Base-by-base conservation (phyloP, 1,140 invertebrate species). In the Hyphantria cunea region DNA sequence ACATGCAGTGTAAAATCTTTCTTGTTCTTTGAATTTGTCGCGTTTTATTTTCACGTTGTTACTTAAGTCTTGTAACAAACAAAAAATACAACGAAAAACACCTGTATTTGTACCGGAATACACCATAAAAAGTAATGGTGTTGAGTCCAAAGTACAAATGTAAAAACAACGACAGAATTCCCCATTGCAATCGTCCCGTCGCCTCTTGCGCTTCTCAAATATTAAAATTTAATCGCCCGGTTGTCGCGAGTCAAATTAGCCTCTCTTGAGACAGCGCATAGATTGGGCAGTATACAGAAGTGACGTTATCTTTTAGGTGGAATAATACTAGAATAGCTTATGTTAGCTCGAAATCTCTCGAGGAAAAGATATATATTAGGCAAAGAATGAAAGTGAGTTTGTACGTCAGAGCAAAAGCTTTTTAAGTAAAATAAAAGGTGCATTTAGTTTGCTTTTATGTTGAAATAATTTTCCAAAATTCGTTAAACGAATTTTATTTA, bases 201-300 rank as follows among this genome's bases (percentile, higher is more conserved):
- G 56, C 64, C 65, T 78, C 79, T 76, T 67, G 71, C 70, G 71
- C 80, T 80, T 74, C 86, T 89, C 85, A 89, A 89, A 89, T 89
- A 89, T 89, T 89, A 89, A 89, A 89, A 89, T 89, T 89, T 89
- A 89, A 89, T 89, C 86, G 86, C 68, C 72, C 69, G 76, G 80
- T 86, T 89, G 86, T 89, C 86, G 86, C 86, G 76, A 84, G 81
- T 82, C 86, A 76, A 90, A 90, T 90, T 88, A 90, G 84, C 68
- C 78, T 74, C 85, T 88, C 86, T 70, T 82, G 83, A 87, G 86
- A 81, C 75, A 86, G 70, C 47, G 0, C 72, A 79, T 25, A 85
- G 84, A 86, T n/a, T 72, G 74, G 25, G 17, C n/a, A 14, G 14
- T 2, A 13, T 10, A 13, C 45, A 14, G 10, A 33, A 15, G 14